A percentile compares a stretch with the other conserved stretches of the same genome.
Evolutionary conservation across 2,113 vertebrate species (phyloP).

Genomic region (Mirounga angustirostris): DNA sequence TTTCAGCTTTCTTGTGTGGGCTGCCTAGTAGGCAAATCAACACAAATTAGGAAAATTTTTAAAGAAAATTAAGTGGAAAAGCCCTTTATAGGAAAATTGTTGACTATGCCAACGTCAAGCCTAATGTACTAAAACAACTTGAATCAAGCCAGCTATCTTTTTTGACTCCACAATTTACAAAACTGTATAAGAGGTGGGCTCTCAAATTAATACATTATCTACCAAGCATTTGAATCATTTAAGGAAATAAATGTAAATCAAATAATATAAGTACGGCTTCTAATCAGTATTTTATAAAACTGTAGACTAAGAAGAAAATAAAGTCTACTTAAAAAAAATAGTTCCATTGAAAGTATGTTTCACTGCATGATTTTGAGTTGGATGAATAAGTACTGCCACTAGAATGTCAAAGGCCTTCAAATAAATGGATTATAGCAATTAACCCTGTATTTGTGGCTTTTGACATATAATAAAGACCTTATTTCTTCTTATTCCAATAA

Average conservation of each 20-base stretch:
- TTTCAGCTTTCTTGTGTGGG: background rate
- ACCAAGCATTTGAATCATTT: background rate
- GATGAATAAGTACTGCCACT: background rate
- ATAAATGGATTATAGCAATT: slow-evolving; percentile 54
- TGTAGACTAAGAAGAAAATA: background rate
- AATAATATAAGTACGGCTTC: background rate
- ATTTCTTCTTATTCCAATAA: slow-evolving; percentile 46
- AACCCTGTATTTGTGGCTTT: slow-evolving; percentile 54
- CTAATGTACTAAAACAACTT: background rate
- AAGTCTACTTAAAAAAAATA: background rate
- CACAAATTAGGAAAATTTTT: background rate
- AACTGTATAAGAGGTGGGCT: background rate
- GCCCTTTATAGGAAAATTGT: background rate
- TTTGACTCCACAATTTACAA: background rate
- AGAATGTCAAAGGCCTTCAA: slow-evolving; percentile 39
- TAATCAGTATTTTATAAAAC: background rate
- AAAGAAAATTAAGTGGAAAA: background rate
- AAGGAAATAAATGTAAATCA: background rate
- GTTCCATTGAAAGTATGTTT: background rate
- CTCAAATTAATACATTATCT: background rate
- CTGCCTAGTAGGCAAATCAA: background rate
- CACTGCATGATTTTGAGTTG: background rate
- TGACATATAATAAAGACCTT: slow-evolving; percentile 64
- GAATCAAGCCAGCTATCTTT: background rate
- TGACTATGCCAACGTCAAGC: background rate